Conservation (phyloP, 2,888 invertebrate species). For the Carpatolechia fugitivella region DNA sequence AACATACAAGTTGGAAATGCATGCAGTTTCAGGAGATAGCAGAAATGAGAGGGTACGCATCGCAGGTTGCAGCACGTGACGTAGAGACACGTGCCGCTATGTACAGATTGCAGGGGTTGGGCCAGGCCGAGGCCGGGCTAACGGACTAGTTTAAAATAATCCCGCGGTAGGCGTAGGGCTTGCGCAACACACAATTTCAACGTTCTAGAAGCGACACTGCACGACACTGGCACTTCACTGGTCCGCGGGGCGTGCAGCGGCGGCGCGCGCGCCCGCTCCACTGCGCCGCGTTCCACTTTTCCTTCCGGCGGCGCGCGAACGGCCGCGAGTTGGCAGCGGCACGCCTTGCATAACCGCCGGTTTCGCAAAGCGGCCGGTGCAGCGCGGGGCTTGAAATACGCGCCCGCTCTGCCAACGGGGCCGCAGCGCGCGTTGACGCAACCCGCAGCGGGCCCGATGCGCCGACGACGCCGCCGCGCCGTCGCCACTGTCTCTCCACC, state of each 20-base stretch:
- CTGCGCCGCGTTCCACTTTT: constrained; percentile 78
- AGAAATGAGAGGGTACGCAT: constrained; percentile 30
- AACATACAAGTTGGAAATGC: constrained; percentile 22
- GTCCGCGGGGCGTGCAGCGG: constrained; percentile 66
- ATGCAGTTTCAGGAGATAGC: constrained; percentile 28
- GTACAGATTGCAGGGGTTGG: constrained; percentile 44
- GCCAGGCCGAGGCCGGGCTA: constrained; percentile 46
- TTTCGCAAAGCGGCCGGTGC: constrained; percentile 77
- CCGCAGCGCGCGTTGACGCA: constrained; percentile 58
- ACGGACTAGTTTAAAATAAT: constrained; percentile 73
- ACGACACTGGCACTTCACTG: constrained; percentile 75
- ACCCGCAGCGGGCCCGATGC: constrained; percentile 35
- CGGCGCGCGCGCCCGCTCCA: constrained; percentile 73
- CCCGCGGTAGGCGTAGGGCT: constrained; percentile 70
- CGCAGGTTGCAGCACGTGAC: constrained; percentile 13
- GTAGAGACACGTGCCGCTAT: constrained; percentile 45
- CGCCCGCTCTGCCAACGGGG: constrained; percentile 62
- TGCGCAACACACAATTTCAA: constrained; percentile 71
- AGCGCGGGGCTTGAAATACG: constrained; percentile 74
- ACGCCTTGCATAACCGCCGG: constrained; percentile 76
- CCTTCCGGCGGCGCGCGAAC: constrained; percentile 70
- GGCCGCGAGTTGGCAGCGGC: constrained; percentile 75
- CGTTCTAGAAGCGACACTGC: constrained; percentile 76
- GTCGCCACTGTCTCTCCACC: constrained; percentile 25
- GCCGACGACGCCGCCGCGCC: constrained; percentile 28